Base-by-base conservation (phyloP, 2,113 vertebrate species). In the Coptodon rendalli region DNA sequence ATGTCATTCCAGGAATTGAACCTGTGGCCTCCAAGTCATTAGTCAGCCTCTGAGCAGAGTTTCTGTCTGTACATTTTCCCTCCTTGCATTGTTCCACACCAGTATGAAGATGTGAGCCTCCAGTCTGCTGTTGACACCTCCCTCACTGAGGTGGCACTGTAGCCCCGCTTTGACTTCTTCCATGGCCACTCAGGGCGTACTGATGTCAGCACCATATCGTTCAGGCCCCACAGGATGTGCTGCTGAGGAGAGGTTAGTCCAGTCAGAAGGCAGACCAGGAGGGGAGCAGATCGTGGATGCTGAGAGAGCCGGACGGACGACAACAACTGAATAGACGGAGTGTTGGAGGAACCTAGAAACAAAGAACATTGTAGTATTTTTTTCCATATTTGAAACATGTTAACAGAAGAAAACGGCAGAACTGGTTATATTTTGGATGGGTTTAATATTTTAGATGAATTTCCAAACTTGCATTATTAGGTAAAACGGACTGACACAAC, bases 221-320 rank as follows among this genome's bases (percentile, higher is more conserved):
- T 12, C 2, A 87, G 38, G 89, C 94, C 93, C 94, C 94, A 95
- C 71, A 85, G 73, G 79, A 95, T 79, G 4, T 45, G 79, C 38
- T 66, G 87, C 34, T 2, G 3, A 3, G 87, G 68, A 1, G 91
- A 84, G 13, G 5, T 16, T 1, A 92, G 24, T 3, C 87, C 82
- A 0, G 63, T 45, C 7, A 94, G 36, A 17, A 94, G 2, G 45
- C 94, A 95, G 63, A 95, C 84, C 59, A 95, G 87, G 7, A 91
- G 50, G 31, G 1, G 86, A 29, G 82, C 54, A 63, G 87, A 9
- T 19, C 13, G 48, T 7, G 83, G 50, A n/a, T 80, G 82, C 48
- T 38, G 31, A 3, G 54, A 6, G 22, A 24, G 2, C 17, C 12
- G 80, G 34, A 24, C 4, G 1, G 84, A 85, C 1, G 19, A 81